Evolutionary conservation across 2,113 vertebrate species (phyloP).

Genomic region (Sorex araneus): DNA sequence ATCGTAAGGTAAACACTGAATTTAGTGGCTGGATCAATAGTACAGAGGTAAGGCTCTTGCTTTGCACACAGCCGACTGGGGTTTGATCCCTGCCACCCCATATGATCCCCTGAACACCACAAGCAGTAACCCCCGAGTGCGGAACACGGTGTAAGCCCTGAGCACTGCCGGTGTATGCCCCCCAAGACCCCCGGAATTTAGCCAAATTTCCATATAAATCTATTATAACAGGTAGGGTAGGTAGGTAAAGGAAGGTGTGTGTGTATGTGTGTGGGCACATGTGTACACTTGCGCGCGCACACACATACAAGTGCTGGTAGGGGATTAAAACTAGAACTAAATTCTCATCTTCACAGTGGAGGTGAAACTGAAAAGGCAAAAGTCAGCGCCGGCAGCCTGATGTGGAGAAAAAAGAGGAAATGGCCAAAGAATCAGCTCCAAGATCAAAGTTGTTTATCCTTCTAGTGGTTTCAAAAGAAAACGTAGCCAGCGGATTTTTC

Average conservation of each 20-base stretch:
- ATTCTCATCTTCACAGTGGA: not conserved
- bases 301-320: no score
- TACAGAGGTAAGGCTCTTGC: no score
- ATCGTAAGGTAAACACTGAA: not conserved
- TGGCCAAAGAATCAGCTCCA: not conserved
- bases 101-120: no score
- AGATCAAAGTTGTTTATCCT: not conserved
- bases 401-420: not conserved
- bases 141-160: no score
- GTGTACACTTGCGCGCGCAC: no score
- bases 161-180: no score
- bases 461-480: not conserved
- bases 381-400: not conserved
- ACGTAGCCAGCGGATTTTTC: not conserved
- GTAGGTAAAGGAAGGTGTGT: not conserved
- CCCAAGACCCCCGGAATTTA: not conserved
- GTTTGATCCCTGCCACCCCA: no score
- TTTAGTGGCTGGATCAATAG: no score
- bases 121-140: no score
- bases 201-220: not conserved
- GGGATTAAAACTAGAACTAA: not conserved
- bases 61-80: no score
- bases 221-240: not conserved
- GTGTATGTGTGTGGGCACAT: not conserved
- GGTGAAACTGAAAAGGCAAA: not conserved